Base-by-base conservation (phyloP, 2,797 vertebrate genomes). In the Cephalopachus bancanus region DNA sequence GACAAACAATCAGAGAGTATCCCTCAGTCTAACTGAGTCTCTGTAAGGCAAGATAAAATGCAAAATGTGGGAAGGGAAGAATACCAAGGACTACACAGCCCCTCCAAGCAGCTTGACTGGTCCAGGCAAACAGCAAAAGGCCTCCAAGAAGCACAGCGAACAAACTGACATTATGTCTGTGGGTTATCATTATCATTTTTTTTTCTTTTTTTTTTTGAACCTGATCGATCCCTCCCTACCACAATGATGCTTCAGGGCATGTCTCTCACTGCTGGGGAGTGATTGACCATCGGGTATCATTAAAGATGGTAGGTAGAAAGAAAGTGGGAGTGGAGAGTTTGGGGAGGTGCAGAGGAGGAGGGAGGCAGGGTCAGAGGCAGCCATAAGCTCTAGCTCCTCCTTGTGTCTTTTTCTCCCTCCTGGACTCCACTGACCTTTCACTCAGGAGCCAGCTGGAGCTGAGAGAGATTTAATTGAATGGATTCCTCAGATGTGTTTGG, bases 401-500 rank as follows among this genome's bases (percentile, higher is more conserved):
- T 98, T 1, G 1, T 5, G 2, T 19, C 19, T 98, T 97, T 99
- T 98, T 99, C 98, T 99, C 99, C 99, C 99, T 99, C 98, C 99
- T 98, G 98, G 99, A 99, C 98, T 99, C 99, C 89, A 93, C 98
- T 99, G 99, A 99, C 99, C 99, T 99, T 99, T 99, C 99, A 99
- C 99, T 99, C 99, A 98, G 98, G 98, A 99, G 99, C 99, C 99
- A 99, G 99, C 99, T 99, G 99, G 99, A 99, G 99, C 98, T 81
- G 79, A 98, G 98, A 99, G 99, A 99, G 99, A 99, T 99, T 99
- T 99, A 99, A 99, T 99, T 99, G 99, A 99, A 99, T 98, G 97
- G 99, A 99, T 99, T 99, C 99, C 99, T 99, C 98, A 99, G 99
- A 99, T 99, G 99, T 99, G 98, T 99, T 99, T 99, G 99, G 99